phyloP scores from a whole-genome alignment of 2,888 invertebrate species.

The Dastarcus helophoroides region DNA sequence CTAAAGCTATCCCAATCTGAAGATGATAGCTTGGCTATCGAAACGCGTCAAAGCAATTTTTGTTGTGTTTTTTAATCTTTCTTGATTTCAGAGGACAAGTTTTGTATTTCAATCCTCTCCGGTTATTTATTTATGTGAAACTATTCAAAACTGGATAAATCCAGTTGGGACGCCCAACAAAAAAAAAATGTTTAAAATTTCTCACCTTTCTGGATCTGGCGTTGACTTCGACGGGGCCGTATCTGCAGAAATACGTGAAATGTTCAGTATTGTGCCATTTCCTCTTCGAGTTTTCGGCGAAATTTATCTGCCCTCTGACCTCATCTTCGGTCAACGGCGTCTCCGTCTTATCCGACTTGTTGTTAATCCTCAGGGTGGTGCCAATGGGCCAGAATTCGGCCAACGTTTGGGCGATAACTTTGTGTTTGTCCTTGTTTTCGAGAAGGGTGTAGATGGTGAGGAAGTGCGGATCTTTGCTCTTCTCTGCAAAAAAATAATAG shows the following conservation, averaged over 20 bases:
- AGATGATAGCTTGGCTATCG: no score
- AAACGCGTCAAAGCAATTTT: no score
- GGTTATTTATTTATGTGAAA: no score
- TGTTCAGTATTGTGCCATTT: slow-evolving; percentile 58
- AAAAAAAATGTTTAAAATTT: no score
- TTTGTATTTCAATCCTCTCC: no score
- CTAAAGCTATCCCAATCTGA: no score
- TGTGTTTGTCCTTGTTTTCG: slow-evolving; percentile 42
- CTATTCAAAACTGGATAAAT: no score
- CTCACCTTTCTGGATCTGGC: slow-evolving; percentile 55
- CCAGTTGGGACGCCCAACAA: no score
- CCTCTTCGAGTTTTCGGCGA: slow-evolving; percentile 47
- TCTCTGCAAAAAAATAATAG: slow-evolving; percentile 44
- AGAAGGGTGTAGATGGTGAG: slow-evolving; percentile 56
- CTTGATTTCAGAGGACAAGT: no score
- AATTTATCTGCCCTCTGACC: slow-evolving; percentile 53
- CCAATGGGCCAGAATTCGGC: slow-evolving; percentile 58
- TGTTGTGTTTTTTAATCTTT: no score
- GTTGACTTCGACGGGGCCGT: slow-evolving; percentile 35
- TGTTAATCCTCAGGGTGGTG: slow-evolving; percentile 59
- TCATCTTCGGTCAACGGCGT: slow-evolving; percentile 54
- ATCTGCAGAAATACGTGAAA: slow-evolving; percentile 61
- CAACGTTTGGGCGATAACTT: slow-evolving; percentile 49
- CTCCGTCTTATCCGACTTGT: slow-evolving; percentile 60
- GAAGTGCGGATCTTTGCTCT: slow-evolving; percentile 61